These are phyloP conservation scores for Lasioglossum malachurum DNA, from an alignment of 2,888 invertebrate species.

Conservation along the genomic window DNA sequence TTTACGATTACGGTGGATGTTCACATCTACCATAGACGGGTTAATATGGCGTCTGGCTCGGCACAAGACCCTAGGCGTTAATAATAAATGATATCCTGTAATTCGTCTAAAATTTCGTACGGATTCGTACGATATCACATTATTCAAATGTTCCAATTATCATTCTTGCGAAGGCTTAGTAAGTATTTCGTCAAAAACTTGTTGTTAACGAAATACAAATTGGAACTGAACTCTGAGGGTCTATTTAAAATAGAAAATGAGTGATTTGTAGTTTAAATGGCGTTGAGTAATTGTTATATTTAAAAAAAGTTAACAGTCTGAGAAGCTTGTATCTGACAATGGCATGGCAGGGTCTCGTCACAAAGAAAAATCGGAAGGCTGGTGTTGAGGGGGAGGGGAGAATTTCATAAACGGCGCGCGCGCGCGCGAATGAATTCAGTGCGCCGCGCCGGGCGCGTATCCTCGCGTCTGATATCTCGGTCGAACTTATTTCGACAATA, in stretches of 20 bases:
- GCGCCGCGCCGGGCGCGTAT: conserved; percentile 32
- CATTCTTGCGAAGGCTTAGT: too few species aligned
- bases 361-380: not conserved
- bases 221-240: too few species aligned
- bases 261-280: too few species aligned
- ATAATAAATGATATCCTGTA: too few species aligned
- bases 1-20: not conserved
- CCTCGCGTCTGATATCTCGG: conserved; percentile 64
- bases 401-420: conserved; percentile 40
- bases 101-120: too few species aligned
- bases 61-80: too few species aligned
- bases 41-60: not conserved
- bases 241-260: too few species aligned
- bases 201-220: too few species aligned
- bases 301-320: not conserved
- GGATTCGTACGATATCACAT: too few species aligned
- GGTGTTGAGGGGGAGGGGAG: not conserved
- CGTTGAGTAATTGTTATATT: not conserved
- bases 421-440: conserved; percentile 32
- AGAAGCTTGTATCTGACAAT: not conserved
- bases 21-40: not conserved
- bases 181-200: too few species aligned
- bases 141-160: too few species aligned
- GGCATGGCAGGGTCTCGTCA: not conserved
- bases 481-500: conserved; percentile 79